A percentile compares a stretch with the other conserved stretches of the same genome.
Evolutionary conservation across 1,140 invertebrate genomes (phyloP).

Genomic region (Dreissena rostriformis): DNA sequence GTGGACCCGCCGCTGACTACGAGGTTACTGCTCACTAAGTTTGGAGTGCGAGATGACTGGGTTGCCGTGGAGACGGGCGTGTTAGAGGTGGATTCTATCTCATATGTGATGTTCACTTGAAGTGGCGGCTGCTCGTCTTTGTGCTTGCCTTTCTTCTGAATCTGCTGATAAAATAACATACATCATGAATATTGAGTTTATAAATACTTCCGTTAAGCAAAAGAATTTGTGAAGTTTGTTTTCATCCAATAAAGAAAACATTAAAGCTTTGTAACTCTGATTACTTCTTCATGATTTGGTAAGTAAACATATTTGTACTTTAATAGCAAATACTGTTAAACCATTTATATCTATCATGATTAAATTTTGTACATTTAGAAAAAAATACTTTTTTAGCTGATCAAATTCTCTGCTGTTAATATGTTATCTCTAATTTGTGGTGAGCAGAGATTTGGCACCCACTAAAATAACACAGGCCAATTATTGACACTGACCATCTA

Average conservation of each 20-base stretch:
- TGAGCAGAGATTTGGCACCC: too few relatives aligned
- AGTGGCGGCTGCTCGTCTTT: slow-evolving; percentile 31
- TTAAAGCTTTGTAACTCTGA: not conserved
- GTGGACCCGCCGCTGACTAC: not conserved
- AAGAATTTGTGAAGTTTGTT: too few relatives aligned
- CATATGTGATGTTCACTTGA: slow-evolving; percentile 54
- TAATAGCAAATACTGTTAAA: too few relatives aligned
- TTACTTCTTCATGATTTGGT: not conserved
- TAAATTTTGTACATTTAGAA: too few relatives aligned
- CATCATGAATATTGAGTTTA: not conserved
- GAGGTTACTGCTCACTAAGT: not conserved
- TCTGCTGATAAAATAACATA: slow-evolving; percentile 28
- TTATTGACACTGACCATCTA: too few relatives aligned
- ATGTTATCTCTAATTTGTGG: too few relatives aligned
- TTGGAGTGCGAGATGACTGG: not conserved
- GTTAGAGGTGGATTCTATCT: slow-evolving; percentile 28
- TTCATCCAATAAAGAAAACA: not conserved
- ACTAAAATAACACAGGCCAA: too few relatives aligned
- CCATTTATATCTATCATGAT: too few relatives aligned
- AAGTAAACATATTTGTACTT: too few relatives aligned
- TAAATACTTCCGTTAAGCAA: too few relatives aligned
- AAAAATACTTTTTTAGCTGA: too few relatives aligned
- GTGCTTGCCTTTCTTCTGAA: slow-evolving; percentile 43
- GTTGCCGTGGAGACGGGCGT: not conserved
- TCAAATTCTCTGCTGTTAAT: too few relatives aligned